Evolutionary conservation across 2,888 invertebrate species (phyloP), one percentile per base, ranked within the genome.

Genomic region (Drosophila conformis): DNA sequence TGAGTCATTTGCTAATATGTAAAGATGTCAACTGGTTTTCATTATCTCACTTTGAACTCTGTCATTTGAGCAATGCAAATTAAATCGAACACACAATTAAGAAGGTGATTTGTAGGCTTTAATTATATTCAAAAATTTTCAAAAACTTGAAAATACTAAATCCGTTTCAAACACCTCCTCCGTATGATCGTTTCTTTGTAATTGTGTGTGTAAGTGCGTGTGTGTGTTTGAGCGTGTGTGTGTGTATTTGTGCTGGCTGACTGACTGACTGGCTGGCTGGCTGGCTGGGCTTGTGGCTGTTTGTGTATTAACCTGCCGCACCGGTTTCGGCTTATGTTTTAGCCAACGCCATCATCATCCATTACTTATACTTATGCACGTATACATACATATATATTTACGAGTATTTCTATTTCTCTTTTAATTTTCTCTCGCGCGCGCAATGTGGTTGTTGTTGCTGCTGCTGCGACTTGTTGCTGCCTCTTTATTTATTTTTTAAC

Each of bases 301-400:
- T 66, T 67, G 68, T 63, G 65, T 90, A 78, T 80, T 82, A 92
- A 91, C 92, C 90, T 91, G 91, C 92, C 91, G 82, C 91, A 91
- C 91, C 91, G 91, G 91, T 91, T 91, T 91, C 89, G 90, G 92
- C 88, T 89, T 84, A 89, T 85, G 89, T 89, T 85, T 85, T 89
- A 89, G 87, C 88, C 86, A 88, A 84, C 83, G 83, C 86, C 86
- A 83, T 74, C 72, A 69, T 79, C 80, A 78, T 70, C 76, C 78
- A 78, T 78, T 69, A 80, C 82, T 64, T 76, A 78, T 84, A 73
- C 78, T 75, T 29, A 60, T 58, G 57, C 58, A 59, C 57, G 51
- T 57, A 8, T 6, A 54, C 31, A 21, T 13, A 33, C 13, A 27
- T 15, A 36, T 11, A 18, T 25, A 36, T 38, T 7, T 56, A 54